phyloP scores from a whole-genome alignment of 2,888 invertebrate genomes.

The Boloria selene region DNA sequence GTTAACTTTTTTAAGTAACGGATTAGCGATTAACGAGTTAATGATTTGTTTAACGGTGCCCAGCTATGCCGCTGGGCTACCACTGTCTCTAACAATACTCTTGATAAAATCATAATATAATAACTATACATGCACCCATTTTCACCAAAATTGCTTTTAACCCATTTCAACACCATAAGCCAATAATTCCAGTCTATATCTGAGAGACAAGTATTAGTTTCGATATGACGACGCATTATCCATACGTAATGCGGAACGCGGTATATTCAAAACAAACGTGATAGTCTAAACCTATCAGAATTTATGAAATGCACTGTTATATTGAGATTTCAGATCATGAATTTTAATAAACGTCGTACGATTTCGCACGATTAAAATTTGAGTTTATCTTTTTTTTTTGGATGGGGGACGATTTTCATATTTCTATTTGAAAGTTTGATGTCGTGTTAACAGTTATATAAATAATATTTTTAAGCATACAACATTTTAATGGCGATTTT shows the following conservation, averaged over 20 bases:
- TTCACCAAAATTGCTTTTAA: background rate
- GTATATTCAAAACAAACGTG: conserved; percentile 18
- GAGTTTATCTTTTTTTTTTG: conserved; percentile 1
- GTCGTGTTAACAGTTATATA: too few species aligned
- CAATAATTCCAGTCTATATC: conserved; percentile 12
- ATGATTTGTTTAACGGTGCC: too few species aligned
- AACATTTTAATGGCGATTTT: too few species aligned
- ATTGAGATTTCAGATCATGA: conserved; percentile 13
- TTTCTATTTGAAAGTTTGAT: background rate
- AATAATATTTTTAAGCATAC: too few species aligned
- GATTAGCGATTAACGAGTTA: too few species aligned
- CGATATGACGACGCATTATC: conserved; percentile 36
- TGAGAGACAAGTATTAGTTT: conserved; percentile 18
- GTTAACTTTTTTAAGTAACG: too few species aligned
- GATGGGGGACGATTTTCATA: conserved; percentile 4
- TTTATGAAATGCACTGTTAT: conserved; percentile 18
- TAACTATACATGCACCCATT: background rate
- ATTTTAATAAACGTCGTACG: conserved; percentile 9
- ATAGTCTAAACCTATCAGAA: conserved; percentile 14
- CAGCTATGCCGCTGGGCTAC: too few species aligned
- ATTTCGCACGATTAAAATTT: conserved; percentile 17
- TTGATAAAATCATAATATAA: too few species aligned
- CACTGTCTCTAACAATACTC: too few species aligned
- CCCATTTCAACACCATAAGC: conserved; percentile 13
- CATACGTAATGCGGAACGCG: conserved; percentile 37